These are phyloP conservation scores for Enteromius treurensis DNA, from an alignment of 2,797 vertebrate species.

Conservation along the genomic window DNA sequence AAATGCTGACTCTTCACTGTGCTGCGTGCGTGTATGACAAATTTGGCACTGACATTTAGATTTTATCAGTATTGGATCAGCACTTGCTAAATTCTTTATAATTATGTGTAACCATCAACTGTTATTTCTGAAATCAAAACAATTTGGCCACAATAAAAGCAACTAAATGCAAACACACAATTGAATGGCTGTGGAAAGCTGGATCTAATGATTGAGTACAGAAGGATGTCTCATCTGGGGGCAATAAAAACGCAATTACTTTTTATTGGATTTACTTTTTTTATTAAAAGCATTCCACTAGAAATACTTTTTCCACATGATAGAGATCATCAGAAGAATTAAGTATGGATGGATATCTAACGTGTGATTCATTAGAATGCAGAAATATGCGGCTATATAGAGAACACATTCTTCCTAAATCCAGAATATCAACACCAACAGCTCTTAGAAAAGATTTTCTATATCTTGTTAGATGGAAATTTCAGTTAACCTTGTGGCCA, in stretches of 20 bases:
- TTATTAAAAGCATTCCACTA: constrained; percentile 65
- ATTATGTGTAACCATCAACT: constrained; percentile 23
- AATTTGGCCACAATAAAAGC: constrained; percentile 26
- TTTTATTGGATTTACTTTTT: constrained; percentile 71
- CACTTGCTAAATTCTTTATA: constrained; percentile 41
- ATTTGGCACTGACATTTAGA: constrained; percentile 21
- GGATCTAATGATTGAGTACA: constrained; percentile 31
- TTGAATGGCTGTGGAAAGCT: constrained; percentile 28
- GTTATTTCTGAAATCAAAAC: constrained; percentile 42
- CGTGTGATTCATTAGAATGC: constrained; percentile 9
- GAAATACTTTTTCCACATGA: constrained; percentile 10
- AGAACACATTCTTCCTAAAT: constrained; percentile 7
- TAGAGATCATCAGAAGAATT: constrained; percentile 22
- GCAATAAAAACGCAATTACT: constrained; percentile 76
- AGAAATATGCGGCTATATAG: not conserved
- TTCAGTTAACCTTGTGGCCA: not conserved
- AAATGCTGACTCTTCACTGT: constrained; percentile 1
- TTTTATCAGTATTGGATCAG: constrained; percentile 27
- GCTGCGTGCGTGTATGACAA: constrained; percentile 15
- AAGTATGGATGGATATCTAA: constrained; percentile 8
- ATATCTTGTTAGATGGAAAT: not conserved
- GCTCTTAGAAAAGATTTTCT: not conserved
- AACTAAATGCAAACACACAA: constrained; percentile 26
- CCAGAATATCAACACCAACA: not conserved
- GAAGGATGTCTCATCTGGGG: constrained; percentile 61